Base-by-base conservation (phyloP, 1,140 invertebrate genomes). In the Tetraneura akinire region DNA sequence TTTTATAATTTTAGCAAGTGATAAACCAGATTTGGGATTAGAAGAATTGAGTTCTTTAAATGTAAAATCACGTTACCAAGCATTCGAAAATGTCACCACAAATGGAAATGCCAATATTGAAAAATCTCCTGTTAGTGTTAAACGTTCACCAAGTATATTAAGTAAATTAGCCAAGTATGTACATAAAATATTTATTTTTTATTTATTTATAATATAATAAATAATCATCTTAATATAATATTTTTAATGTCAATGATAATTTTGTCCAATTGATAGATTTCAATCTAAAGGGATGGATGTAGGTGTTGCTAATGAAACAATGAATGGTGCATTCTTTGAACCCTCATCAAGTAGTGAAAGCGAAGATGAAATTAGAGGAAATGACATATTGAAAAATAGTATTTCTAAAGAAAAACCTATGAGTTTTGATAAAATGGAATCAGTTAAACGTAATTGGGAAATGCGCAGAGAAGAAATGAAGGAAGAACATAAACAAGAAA, bases 1-100 rank as follows among this genome's bases (percentile, higher is more conserved):
- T 51, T 51, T 71, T 29, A 10, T 82, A 68, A 82, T 87, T 85
- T 29, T 85, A 94, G 94, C 93, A 71, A 94, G 93, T 82, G 92
- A 94, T 84, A 95, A 95, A 85, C 92, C 93, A n/a, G 92, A 95
- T 86, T 88, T 96, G 51, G 94, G 94, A 29, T 87, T 96, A 26
- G 92, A 94, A 83, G 94, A 96, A 84, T 85, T 96, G 60, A 91
- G 91, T 16, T 89, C 89, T 81, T 85, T 96, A 64, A 94, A 96
- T 85, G 92, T 96, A 2, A 94, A 94, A 85, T 93, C 93, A 71
- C 89, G 92, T 74, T 96, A 95, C 87, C 91, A 95, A 86, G 90
- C 94, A 80, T 96, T 96, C 86, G 93, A 95, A 86, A 90, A 89
- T 82, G 83, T 84, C 64, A 82, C 85, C 16, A 85, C 84, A 26